Conservation (phyloP, 2,113 vertebrate genomes). For the Chroicocephalus ridibundus region DNA sequence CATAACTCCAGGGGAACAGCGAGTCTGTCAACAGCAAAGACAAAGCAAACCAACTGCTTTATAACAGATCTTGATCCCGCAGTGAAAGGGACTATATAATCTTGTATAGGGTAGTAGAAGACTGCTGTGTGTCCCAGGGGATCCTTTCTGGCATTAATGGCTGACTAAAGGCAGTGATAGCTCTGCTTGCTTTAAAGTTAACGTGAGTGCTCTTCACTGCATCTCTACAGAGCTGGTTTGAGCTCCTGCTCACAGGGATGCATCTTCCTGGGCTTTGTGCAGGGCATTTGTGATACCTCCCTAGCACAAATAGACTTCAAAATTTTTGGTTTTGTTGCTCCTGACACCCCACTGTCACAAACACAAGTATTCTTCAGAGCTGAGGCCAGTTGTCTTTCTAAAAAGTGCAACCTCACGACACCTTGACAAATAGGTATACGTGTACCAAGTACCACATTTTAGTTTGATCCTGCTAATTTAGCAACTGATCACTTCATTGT, state of each 20-base stretch:
- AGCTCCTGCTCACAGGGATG: neutral
- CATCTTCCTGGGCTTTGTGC: neutral
- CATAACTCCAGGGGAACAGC: neutral
- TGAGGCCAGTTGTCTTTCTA: neutral
- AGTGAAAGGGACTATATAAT: neutral
- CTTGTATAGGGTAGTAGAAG: neutral
- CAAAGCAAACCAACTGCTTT: neutral
- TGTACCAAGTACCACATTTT: neutral
- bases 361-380: neutral
- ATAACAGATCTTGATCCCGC: neutral
- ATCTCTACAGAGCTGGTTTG: neutral
- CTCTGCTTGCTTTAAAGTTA: neutral
- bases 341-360: neutral
- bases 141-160: neutral
- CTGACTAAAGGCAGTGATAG: neutral
- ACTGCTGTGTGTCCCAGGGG: neutral
- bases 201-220: neutral
- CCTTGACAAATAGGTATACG: rapidly evolving
- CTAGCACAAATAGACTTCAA: neutral
- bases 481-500: neutral
- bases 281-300: rapidly evolving
- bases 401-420: neutral
- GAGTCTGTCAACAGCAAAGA: neutral
- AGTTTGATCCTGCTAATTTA: neutral
- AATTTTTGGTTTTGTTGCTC: neutral